Base-by-base conservation (phyloP, 2,888 invertebrate species). In the Spicauda simplicius region DNA sequence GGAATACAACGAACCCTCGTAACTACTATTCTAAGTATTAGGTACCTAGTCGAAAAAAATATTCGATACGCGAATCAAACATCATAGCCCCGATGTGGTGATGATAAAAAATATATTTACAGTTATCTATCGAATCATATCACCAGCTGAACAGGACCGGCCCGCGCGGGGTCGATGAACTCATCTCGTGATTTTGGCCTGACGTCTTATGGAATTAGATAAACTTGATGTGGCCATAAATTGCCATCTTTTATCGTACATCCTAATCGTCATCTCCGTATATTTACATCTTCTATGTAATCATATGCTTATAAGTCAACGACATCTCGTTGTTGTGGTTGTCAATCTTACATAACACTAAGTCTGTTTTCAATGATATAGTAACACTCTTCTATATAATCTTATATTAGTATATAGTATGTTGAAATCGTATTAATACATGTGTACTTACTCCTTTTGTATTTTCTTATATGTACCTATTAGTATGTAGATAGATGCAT, bases 71-170 rank as follows among this genome's bases (percentile, higher is more conserved):
- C 86, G 82, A 87, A 85, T 87, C 83, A 85, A 88, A 86, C 80
- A 25, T 81, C 80, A 83, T 84, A 87, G 85, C 86, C 85, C 78
- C 84, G 80, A 85, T 88, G 81, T 83, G 74, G 75, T 59, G 71
- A 80, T 78, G 82, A 89, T 87, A 91, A 88, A 89, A 87, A 88
- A 85, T 86, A 79, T 84, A 76, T 84, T 83, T 84, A 92, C 91
- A 91, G 92, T 90, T 92, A 92, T 87, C 87, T 90, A 91, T 90
- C 88, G 84, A 89, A 91, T 87, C 86, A 87, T 88, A 90, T 87
- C 82, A 84, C 80, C 82, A 83, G 83, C 85, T 83, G 76, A 82
- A 84, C 84, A 86, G 85, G 87, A 84, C 83, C 81, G 83, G 81
- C 77, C 75, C 70, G 72, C 66, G 73, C 50, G 77, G 69, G 90